phyloP scores from a whole-genome alignment of 2,888 invertebrate genomes.

The Escarpia spicata region DNA sequence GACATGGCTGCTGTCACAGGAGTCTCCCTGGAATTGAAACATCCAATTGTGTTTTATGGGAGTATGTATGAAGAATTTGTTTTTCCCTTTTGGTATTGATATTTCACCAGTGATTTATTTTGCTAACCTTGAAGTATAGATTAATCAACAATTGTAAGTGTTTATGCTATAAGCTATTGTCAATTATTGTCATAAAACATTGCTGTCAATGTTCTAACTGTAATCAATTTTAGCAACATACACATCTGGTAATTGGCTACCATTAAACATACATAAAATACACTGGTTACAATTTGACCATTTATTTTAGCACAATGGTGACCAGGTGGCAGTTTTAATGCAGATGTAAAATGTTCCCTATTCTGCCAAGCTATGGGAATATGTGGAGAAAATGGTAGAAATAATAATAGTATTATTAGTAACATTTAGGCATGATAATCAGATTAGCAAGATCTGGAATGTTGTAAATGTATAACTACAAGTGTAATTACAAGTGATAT shows the following conservation, averaged over 20 bases:
- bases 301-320: background rate
- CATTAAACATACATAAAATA: background rate
- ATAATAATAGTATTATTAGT: background rate
- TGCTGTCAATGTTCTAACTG: background rate
- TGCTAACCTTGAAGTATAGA: no score
- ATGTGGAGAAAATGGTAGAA: background rate
- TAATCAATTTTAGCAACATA: background rate
- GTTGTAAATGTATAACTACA: background rate
- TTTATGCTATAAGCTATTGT: background rate
- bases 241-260: background rate
- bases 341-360: background rate
- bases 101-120: no score
- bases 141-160: background rate
- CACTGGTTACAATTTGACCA: background rate
- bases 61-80: no score
- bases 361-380: background rate
- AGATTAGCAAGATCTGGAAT: background rate
- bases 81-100: no score
- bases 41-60: no score
- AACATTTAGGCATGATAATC: background rate
- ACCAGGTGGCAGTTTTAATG: background rate
- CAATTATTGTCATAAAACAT: background rate
- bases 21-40: no score
- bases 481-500: background rate
- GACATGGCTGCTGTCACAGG: no score